Evolutionary conservation across 2,888 invertebrate species (phyloP).

Genomic region (Adela reaumurella): DNA sequence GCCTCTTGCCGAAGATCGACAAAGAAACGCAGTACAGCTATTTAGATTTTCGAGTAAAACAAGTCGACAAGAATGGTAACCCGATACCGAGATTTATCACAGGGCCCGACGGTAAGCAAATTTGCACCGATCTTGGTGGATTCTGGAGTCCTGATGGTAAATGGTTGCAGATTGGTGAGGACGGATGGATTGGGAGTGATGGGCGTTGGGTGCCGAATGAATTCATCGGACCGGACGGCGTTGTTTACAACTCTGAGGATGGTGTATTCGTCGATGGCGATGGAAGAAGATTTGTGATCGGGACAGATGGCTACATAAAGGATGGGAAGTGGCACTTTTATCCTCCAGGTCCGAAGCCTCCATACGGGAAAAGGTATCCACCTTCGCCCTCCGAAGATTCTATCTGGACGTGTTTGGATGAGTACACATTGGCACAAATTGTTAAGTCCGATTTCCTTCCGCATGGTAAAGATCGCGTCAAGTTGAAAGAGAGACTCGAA

Average conservation of each 20-base stretch:
- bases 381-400: background rate
- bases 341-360: constrained; percentile 7
- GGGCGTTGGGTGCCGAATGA: constrained; percentile 42
- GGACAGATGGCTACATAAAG: constrained; percentile 40
- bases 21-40: constrained; percentile 36
- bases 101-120: constrained; percentile 39
- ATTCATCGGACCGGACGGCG: constrained; percentile 41
- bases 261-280: constrained; percentile 32
- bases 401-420: background rate
- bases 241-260: constrained; percentile 37
- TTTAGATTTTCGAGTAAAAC: constrained; percentile 42
- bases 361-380: background rate
- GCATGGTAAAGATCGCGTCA: background rate
- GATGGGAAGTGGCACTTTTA: constrained; percentile 42
- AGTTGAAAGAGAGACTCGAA: background rate
- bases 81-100: constrained; percentile 37
- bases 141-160: constrained; percentile 32
- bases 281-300: constrained; percentile 28
- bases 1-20: constrained; percentile 22
- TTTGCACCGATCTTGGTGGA: constrained; percentile 45
- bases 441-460: background rate
- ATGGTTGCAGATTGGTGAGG: constrained; percentile 45
- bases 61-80: constrained; percentile 38
- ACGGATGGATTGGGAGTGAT: constrained; percentile 42
- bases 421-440: too few species aligned